Percentiles rank a stretch among this genome's conserved stretches.
phyloP scores from a whole-genome alignment of 2,888 invertebrate genomes.

The Lysandra coridon region DNA sequence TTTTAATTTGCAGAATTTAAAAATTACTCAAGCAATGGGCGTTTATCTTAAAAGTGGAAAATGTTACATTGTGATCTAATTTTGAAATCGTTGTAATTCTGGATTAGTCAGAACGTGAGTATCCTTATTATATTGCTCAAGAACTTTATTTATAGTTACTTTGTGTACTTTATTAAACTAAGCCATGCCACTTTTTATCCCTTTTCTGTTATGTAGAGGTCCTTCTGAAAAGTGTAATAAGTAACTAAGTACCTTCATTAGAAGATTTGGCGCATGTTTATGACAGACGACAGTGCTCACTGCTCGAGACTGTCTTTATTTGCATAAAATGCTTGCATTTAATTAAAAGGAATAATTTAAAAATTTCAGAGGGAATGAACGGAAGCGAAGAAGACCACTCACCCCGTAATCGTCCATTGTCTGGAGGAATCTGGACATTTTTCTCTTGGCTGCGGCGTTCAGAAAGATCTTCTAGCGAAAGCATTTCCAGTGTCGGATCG shows the following conservation, averaged over 20 bases:
- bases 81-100: conserved; percentile 11
- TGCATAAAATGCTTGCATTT: background rate
- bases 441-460: conserved; percentile 87
- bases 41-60: conserved; percentile 6
- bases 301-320: background rate
- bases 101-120: conserved; percentile 33
- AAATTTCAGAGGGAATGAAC: conserved; percentile 68
- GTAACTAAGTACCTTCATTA: background rate
- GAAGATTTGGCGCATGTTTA: background rate
- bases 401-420: conserved; percentile 68
- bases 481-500: conserved; percentile 85
- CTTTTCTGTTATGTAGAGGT: background rate
- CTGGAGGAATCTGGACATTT: conserved; percentile 80
- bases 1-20: background rate
- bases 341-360: background rate
- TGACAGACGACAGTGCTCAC: background rate
- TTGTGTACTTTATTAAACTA: background rate
- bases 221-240: background rate
- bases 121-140: background rate
- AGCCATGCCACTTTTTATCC: background rate
- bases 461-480: conserved; percentile 69
- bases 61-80: conserved; percentile 25
- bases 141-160: conserved; percentile 17
- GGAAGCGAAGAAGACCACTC: conserved; percentile 55
- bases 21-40: background rate